Conservation (phyloP, 2,113 vertebrate genomes). For the Geococcyx californianus region DNA sequence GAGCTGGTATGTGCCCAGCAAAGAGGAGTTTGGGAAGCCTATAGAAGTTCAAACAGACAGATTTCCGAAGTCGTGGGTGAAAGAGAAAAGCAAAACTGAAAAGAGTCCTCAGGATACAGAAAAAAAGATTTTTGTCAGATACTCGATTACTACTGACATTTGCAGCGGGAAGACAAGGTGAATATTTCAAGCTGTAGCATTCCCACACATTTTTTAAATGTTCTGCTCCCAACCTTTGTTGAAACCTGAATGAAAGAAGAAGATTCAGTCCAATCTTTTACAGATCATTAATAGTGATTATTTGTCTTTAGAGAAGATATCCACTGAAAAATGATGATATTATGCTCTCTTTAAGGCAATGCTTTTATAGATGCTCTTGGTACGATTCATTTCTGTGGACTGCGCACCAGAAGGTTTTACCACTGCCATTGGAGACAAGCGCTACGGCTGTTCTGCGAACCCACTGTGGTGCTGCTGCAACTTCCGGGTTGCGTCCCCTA, state of each 20-base stretch:
- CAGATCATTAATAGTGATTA: slow-evolving; percentile 12
- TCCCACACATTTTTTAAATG: neutral
- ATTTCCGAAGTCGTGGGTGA: neutral
- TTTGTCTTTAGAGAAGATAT: slow-evolving; percentile 50
- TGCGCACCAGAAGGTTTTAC: neutral
- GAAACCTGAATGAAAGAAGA: neutral
- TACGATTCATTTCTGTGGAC: slow-evolving; percentile 24
- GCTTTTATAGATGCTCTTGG: slow-evolving; percentile 22
- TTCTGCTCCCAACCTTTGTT: neutral
- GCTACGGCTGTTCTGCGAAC: slow-evolving; percentile 13
- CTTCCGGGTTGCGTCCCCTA: neutral
- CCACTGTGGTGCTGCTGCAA: neutral
- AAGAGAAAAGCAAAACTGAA: neutral
- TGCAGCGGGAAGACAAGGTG: neutral
- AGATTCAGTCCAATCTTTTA: neutral
- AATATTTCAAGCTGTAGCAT: neutral
- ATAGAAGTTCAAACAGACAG: neutral
- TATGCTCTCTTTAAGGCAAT: slow-evolving; percentile 11
- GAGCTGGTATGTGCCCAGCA: neutral
- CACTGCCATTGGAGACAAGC: neutral
- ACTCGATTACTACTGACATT: neutral
- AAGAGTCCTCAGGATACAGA: neutral
- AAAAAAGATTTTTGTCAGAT: neutral
- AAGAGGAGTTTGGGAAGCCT: neutral
- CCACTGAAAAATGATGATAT: slow-evolving; percentile 42